phyloP scores from a whole-genome alignment of 2,888 invertebrate genomes.

The Heteropelma amictum region DNA sequence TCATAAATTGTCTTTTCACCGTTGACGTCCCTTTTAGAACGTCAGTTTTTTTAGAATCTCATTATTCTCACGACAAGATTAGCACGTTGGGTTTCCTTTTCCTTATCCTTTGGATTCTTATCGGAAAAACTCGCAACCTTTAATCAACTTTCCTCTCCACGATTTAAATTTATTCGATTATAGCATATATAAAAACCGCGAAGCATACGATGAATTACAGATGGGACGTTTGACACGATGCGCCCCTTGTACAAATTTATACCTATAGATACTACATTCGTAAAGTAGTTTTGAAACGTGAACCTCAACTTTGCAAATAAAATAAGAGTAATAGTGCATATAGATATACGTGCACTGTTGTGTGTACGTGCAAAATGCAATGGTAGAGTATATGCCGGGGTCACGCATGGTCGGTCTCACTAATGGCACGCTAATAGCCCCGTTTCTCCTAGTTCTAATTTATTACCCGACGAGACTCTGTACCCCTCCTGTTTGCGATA shows the following conservation, averaged over 20 bases:
- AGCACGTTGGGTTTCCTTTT: no score
- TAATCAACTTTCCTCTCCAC: no score
- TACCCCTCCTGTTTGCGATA: conserved; percentile 21
- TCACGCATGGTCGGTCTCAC: conserved; percentile 72
- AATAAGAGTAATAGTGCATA: conserved; percentile 30
- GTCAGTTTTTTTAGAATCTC: no score
- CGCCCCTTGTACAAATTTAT: neutral
- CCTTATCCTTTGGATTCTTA: no score
- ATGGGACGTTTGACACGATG: neutral
- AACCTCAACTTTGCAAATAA: conserved; percentile 50
- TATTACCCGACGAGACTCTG: conserved; percentile 63
- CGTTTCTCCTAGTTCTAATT: conserved; percentile 74
- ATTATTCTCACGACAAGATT: no score
- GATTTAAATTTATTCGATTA: no score
- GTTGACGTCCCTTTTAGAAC: no score
- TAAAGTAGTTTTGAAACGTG: conserved; percentile 60
- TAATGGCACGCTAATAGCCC: conserved; percentile 74
- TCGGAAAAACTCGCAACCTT: no score
- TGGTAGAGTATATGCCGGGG: conserved; percentile 49
- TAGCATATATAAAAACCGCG: neutral
- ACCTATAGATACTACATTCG: neutral
- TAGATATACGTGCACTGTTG: neutral
- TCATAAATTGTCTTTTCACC: no score
- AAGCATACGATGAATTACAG: neutral
- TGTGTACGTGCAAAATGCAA: neutral